Percentiles rank a stretch among this genome's conserved stretches.
Evolutionary conservation across 2,888 invertebrate genomes (phyloP).

Genomic region (Habroteleia sp.): DNA sequence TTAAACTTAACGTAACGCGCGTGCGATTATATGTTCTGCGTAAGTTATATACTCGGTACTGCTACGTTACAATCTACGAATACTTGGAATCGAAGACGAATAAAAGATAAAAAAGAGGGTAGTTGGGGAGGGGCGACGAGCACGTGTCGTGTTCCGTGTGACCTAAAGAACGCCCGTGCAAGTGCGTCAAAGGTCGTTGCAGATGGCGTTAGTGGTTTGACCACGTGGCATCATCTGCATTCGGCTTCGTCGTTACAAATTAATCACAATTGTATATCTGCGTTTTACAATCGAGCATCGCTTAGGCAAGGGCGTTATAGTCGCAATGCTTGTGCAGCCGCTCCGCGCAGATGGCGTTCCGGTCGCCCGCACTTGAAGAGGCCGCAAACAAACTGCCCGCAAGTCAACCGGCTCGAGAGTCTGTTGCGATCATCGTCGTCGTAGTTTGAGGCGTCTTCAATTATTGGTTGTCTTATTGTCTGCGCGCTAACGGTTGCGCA

Average conservation of each 20-base stretch:
- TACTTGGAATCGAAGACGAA: constrained; percentile 41
- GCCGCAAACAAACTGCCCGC: too few relatives aligned
- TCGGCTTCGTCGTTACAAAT: background rate
- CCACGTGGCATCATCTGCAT: too few relatives aligned
- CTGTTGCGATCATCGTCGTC: too few relatives aligned
- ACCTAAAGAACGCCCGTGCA: background rate
- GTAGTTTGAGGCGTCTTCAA: constrained; percentile 1
- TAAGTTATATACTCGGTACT: constrained; percentile 39
- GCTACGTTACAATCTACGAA: constrained; percentile 47
- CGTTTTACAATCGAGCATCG: too few relatives aligned
- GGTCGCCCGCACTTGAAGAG: background rate
- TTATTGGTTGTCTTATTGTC: background rate
- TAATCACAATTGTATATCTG: background rate
- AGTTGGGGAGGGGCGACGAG: background rate
- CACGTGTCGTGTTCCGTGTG: background rate
- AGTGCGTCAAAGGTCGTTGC: too few relatives aligned
- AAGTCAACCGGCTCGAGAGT: too few relatives aligned
- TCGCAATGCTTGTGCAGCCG: too few relatives aligned
- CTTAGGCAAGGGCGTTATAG: too few relatives aligned
- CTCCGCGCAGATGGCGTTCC: constrained; percentile 9
- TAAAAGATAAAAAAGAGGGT: constrained; percentile 15
- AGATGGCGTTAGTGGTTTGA: background rate
- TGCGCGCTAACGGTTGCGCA: background rate
- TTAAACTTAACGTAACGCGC: constrained; percentile 30
- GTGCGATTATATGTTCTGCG: constrained; percentile 47